Percentiles rank a stretch among this genome's conserved stretches.
Evolutionary conservation across 2,888 invertebrate genomes (phyloP).

Genomic region (Brachyptera risi): DNA sequence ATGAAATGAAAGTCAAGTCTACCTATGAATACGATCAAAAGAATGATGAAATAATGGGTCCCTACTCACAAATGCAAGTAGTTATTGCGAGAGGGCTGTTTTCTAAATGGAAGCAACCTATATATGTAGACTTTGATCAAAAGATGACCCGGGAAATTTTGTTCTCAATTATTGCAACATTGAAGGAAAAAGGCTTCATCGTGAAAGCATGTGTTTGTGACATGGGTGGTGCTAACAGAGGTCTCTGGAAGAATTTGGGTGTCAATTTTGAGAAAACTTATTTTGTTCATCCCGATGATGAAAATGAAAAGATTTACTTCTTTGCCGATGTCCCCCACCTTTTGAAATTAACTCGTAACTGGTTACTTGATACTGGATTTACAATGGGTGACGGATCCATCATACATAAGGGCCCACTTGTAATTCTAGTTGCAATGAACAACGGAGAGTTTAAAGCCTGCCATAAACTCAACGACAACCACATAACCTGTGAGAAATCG

Average conservation of each 20-base stretch:
- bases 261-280: background rate
- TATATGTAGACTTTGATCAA: slow-evolving; percentile 38
- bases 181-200: slow-evolving; percentile 8
- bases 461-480: slow-evolving; percentile 29
- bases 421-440: background rate
- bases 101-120: slow-evolving; percentile 36
- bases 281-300: slow-evolving; percentile 16
- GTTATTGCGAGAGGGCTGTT: slow-evolving; percentile 36
- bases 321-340: slow-evolving; percentile 29
- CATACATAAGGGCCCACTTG: background rate
- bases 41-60: slow-evolving; percentile 12
- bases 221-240: slow-evolving; percentile 27
- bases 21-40: slow-evolving; percentile 3
- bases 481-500: slow-evolving; percentile 34
- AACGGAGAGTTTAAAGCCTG: slow-evolving; percentile 26
- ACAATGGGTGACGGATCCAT: slow-evolving; percentile 13
- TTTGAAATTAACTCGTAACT: slow-evolving; percentile 27
- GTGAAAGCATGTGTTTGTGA: slow-evolving; percentile 26
- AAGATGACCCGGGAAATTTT: slow-evolving; percentile 37
- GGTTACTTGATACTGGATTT: slow-evolving; percentile 26
- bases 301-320: slow-evolving; percentile 11
- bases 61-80: slow-evolving; percentile 33
- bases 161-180: slow-evolving; percentile 24
- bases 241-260: slow-evolving; percentile 26
- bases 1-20: slow-evolving; percentile 17